These are phyloP conservation scores for Dromaius novaehollandiae DNA, from an alignment of 2,113 vertebrate species.

Conservation along the genomic window DNA sequence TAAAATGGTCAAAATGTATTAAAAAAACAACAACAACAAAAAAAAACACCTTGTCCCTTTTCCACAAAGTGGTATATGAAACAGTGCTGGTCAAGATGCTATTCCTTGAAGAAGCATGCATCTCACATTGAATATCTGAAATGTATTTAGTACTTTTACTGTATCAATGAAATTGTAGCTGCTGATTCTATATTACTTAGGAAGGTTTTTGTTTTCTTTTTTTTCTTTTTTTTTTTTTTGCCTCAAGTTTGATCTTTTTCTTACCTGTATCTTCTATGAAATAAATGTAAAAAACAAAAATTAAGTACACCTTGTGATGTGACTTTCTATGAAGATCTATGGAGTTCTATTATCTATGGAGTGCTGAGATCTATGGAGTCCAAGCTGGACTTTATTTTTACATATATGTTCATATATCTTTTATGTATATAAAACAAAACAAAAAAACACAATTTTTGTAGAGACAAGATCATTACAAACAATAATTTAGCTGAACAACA, in stretches of 20 bases:
- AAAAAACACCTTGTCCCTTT: neutral
- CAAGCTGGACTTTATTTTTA: neutral
- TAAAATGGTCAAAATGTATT: neutral
- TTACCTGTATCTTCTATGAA: neutral
- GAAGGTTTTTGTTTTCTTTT: too few relatives aligned
- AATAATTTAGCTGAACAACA: neutral
- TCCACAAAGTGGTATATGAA: neutral
- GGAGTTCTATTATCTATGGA: neutral
- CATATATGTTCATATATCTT: neutral
- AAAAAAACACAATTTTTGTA: too few relatives aligned
- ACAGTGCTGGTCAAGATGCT: neutral
- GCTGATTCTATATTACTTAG: rapidly evolving
- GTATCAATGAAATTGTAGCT: neutral
- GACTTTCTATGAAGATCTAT: neutral
- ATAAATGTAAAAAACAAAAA: neutral
- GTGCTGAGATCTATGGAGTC: neutral
- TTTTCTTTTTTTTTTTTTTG: neutral
- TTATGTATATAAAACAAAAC: neutral
- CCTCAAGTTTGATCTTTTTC: neutral
- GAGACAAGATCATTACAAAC: neutral
- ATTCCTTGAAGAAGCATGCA: neutral
- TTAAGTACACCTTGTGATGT: neutral
- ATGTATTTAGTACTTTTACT: neutral
- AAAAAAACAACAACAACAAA: neutral
- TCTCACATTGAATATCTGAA: neutral